A percentile compares a stretch with the other conserved stretches of the same genome.
Conservation (phyloP, 2,888 invertebrate genomes). For the Psococerastis gibbosa region DNA sequence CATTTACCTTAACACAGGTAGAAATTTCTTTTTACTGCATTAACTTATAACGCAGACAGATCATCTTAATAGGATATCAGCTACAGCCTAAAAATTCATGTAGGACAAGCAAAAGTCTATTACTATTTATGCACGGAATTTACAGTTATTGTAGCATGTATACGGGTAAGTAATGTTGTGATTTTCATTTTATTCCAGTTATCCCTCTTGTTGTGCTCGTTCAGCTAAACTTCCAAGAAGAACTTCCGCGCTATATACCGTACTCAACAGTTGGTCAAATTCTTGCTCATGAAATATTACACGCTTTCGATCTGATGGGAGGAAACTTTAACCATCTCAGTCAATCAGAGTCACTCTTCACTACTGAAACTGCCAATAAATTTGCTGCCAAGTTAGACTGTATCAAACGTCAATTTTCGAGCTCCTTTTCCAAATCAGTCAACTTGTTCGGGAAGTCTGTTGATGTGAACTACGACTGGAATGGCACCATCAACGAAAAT, state of each 20-base stretch:
- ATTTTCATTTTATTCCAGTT: conserved; percentile 21
- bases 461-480: conserved; percentile 32
- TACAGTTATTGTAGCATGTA: too few relatives aligned
- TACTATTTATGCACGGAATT: too few relatives aligned
- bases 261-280: conserved; percentile 30
- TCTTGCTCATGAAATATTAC: conserved; percentile 31
- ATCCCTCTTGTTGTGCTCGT: conserved; percentile 31
- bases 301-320: conserved; percentile 27
- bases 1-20: too few relatives aligned
- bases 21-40: too few relatives aligned
- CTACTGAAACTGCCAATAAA: conserved; percentile 25
- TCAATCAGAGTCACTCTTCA: conserved; percentile 25
- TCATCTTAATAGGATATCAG: too few relatives aligned
- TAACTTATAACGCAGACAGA: too few relatives aligned
- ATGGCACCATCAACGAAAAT: conserved; percentile 32
- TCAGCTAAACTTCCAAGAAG: conserved; percentile 29
- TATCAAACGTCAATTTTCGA: conserved; percentile 28
- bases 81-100: too few relatives aligned
- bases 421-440: conserved; percentile 27
- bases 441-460: conserved; percentile 27
- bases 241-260: conserved; percentile 28
- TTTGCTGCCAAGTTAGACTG: conserved; percentile 29
- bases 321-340: conserved; percentile 22
- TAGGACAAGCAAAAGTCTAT: too few relatives aligned
- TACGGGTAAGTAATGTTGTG: too few relatives aligned